phyloP scores from a whole-genome alignment of 2,888 invertebrate species.

The Cataglyphis rosenhaueri region DNA sequence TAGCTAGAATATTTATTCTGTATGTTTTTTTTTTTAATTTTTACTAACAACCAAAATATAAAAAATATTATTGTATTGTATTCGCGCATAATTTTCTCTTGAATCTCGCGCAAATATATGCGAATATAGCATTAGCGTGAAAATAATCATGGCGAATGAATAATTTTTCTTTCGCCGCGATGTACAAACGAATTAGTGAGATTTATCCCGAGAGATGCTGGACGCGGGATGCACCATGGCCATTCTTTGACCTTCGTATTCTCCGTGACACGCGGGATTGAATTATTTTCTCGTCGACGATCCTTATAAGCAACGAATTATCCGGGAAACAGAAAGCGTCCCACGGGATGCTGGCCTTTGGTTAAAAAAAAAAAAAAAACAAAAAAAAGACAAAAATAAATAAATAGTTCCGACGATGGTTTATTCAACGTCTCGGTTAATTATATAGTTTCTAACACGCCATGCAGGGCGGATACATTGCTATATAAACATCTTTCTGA shows the following conservation, averaged over 20 bases:
- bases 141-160: conserved; percentile 1
- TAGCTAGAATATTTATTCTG: too few relatives aligned
- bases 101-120: background rate
- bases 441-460: conserved; percentile 34
- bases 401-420: conserved; percentile 16
- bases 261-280: conserved; percentile 56
- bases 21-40: background rate
- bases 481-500: conserved; percentile 17
- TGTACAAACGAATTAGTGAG: conserved; percentile 65
- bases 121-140: background rate
- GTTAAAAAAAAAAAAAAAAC: background rate
- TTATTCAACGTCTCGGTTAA: conserved; percentile 42
- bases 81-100: background rate
- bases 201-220: conserved; percentile 58
- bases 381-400: background rate
- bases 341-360: conserved; percentile 12
- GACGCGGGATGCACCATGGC: conserved; percentile 2
- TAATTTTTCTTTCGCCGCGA: conserved; percentile 11
- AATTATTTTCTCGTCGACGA: conserved; percentile 61
- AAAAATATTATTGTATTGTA: background rate
- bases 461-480: conserved; percentile 23
- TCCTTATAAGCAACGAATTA: conserved; percentile 49
- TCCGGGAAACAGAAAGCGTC: conserved; percentile 36
- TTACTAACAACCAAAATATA: background rate
- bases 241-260: conserved; percentile 28